Percentiles rank a stretch among this genome's conserved stretches.
phyloP scores from a whole-genome alignment of 2,888 invertebrate species.

The Xanthorhoe spadicearia region DNA sequence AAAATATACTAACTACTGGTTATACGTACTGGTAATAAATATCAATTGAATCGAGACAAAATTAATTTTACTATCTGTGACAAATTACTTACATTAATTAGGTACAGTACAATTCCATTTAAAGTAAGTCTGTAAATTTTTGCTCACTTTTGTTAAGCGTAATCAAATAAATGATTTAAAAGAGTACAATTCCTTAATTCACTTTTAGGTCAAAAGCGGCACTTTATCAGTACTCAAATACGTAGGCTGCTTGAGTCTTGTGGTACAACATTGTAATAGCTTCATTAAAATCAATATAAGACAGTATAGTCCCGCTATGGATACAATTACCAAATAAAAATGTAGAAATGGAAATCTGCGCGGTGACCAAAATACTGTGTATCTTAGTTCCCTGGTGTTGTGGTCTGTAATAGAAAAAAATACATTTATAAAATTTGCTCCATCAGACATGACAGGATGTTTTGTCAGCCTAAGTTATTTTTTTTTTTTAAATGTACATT shows the following conservation, averaged over 20 bases:
- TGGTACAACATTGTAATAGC: slow-evolving; percentile 25
- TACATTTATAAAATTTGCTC: no score
- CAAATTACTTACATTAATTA: no score
- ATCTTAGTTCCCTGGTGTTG: slow-evolving; percentile 83
- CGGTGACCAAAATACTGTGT: slow-evolving; percentile 92
- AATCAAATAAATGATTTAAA: no score
- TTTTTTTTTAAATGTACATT: no score
- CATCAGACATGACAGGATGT: no score
- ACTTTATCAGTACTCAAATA: slow-evolving; percentile 47
- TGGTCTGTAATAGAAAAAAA: slow-evolving; percentile 75
- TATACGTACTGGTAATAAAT: no score
- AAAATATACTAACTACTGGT: no score
- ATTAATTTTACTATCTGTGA: no score
- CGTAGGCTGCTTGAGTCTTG: slow-evolving; percentile 37
- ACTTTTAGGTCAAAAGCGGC: slow-evolving; percentile 47
- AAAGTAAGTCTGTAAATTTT: no score
- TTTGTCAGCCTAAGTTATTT: no score
- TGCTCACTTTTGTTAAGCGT: no score
- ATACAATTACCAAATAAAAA: slow-evolving; percentile 76
- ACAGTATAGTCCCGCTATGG: slow-evolving; percentile 46
- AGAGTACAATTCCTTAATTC: slow-evolving; percentile 20
- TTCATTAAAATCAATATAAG: slow-evolving; percentile 51
- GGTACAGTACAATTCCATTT: no score
- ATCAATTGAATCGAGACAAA: not conserved
- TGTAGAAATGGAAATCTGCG: slow-evolving; percentile 87